Base-by-base conservation (phyloP, 2,113 vertebrate species). In the Sitta europaea region DNA sequence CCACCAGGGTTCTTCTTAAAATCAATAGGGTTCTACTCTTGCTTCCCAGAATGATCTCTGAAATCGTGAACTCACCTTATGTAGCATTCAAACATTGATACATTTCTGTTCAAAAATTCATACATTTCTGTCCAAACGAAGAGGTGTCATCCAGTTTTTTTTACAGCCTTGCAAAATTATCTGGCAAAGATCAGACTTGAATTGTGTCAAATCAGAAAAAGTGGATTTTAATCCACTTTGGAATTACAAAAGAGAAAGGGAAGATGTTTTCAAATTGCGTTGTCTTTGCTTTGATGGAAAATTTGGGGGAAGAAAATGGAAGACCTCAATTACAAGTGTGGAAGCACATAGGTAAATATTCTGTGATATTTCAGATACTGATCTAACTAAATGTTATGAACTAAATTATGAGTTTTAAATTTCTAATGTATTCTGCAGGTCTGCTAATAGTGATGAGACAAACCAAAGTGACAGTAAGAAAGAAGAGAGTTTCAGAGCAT, bases 401-500 rank as follows among this genome's bases (percentile, higher is more conserved):
- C 51, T 76, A 73, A 90, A 80, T 92, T 55, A 71, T 12, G 57
- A 90, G 80, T 90, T 90, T 70, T 54, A 71, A 90, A 91, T 94
- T 86, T 91, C 73, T 89, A 48, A 88, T 95, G 50, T 96, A 78
- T 94, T 91, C 86, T 94, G 76, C 93, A 96, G 83, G 73, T 93
- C 83, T 94, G 23, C 80, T 94, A 65, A 83, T 86, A 74, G 77
- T 84, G 83, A 86, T 88, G 83, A 94, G 76, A 62, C 72, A 92
- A 93, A 94, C 67, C 90, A 80, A 92, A 93, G 36, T 86, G 88
- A 81, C 43, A 86, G 86, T 83, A 83, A 83, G 80, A 91, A 89
- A 81, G 88, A 96, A 90, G 86, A 92, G 63, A 95, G 85, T 95
- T 92, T 89, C 86, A 92, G 94, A 91, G 93, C 86, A 27, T 94